These are phyloP conservation scores for Bombyx mori DNA, from an alignment of 1,140 invertebrate species.

Conservation along the genomic window ASM3026992v2 NC_085110.1:17261001-17261500, in stretches of 20 bases:
- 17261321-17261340: slow-evolving; percentile 61
- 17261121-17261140: slow-evolving; percentile 69
- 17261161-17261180: slow-evolving; percentile 55
- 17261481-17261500: slow-evolving; percentile 1
- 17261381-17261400: slow-evolving; percentile 3
- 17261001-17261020: slow-evolving; percentile 14
- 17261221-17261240: slow-evolving; percentile 51
- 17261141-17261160: slow-evolving; percentile 62
- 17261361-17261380: slow-evolving; percentile 13
- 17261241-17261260: slow-evolving; percentile 35
- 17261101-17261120: slow-evolving; percentile 52
- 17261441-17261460: not conserved
- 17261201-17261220: slow-evolving; percentile 48
- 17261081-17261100: slow-evolving; percentile 24
- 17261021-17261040: slow-evolving; percentile 12
- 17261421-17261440: not conserved
- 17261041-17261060: slow-evolving; percentile 36
- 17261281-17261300: slow-evolving; percentile 32
- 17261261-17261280: slow-evolving; percentile 30
- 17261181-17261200: slow-evolving; percentile 38
- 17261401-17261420: not conserved
- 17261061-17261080: slow-evolving; percentile 31
- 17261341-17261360: slow-evolving; percentile 57
- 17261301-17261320: slow-evolving; percentile 61
- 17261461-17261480: slow-evolving; percentile 1